Evolutionary conservation across 2,888 invertebrate species (phyloP).

Genomic region (Cryptus viduatorius): DNA sequence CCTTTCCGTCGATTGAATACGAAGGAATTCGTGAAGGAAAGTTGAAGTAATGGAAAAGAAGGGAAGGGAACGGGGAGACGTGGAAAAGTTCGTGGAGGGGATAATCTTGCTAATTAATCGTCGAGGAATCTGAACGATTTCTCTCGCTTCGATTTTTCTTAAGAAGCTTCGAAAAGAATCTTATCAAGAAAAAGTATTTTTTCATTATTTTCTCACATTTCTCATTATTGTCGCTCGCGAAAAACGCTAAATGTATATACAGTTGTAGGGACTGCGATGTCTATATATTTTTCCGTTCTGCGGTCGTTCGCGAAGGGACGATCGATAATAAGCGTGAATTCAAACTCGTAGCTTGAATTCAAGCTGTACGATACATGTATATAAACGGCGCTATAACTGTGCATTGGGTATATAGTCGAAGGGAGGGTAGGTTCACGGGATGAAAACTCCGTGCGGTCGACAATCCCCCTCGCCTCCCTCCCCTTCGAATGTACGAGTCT

Average conservation of each 20-base stretch:
- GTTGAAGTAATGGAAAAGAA: background rate
- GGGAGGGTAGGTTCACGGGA: slow-evolving; percentile 64
- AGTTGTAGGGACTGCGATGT: background rate
- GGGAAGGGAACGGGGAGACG: background rate
- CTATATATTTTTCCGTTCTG: background rate
- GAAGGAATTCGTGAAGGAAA: background rate
- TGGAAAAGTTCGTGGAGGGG: background rate
- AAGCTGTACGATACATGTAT: slow-evolving; percentile 40
- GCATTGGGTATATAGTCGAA: slow-evolving; percentile 43
- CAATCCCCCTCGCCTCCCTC: slow-evolving; percentile 4
- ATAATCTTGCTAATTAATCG: slow-evolving; percentile 46
- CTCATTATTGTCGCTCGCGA: slow-evolving; percentile 39
- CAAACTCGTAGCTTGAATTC: slow-evolving; percentile 61
- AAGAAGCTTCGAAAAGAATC: background rate
- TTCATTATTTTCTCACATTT: background rate
- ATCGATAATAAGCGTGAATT: slow-evolving; percentile 80
- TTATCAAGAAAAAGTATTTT: background rate
- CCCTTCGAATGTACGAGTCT: slow-evolving; percentile 73
- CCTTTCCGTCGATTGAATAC: no score
- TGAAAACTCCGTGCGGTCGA: slow-evolving; percentile 35
- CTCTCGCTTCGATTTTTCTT: background rate
- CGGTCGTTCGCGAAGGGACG: slow-evolving; percentile 67
- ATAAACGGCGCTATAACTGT: slow-evolving; percentile 16
- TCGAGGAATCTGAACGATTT: slow-evolving; percentile 17
- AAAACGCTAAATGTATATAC: slow-evolving; percentile 9